These are phyloP conservation scores for Palythoa grandis DNA, from an alignment of 92 coral and sea anemone genomes.

Conservation along the genomic window DNA sequence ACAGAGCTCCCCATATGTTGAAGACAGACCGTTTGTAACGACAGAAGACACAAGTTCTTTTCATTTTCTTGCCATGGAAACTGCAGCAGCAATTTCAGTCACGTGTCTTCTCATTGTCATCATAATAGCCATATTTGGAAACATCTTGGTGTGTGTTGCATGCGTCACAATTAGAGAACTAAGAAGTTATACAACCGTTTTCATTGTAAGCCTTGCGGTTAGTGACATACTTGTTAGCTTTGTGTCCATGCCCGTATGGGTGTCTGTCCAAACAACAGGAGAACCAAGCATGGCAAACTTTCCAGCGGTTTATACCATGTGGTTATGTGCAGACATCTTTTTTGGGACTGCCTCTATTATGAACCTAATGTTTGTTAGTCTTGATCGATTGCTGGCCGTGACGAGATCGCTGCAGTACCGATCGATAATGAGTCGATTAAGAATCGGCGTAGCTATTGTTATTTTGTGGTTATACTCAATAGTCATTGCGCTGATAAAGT, in stretches of 20 bases:
- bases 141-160: conserved; percentile 74
- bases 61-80: not conserved
- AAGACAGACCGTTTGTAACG: not conserved
- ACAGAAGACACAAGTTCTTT: not conserved
- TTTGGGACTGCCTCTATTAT: conserved; percentile 73
- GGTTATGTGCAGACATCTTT: conserved; percentile 67
- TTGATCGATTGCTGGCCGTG: conserved; percentile 85
- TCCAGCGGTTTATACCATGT: conserved; percentile 62
- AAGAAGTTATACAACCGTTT: conserved; percentile 71
- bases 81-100: conserved; percentile 8
- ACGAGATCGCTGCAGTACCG: conserved; percentile 70
- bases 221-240: conserved; percentile 74
- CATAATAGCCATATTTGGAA: conserved; percentile 67
- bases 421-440: conserved; percentile 56
- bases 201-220: conserved; percentile 72
- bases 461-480: conserved; percentile 73
- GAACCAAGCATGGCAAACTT: conserved; percentile 45
- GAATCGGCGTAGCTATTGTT: conserved; percentile 60
- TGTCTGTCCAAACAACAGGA: conserved; percentile 62
- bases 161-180: conserved; percentile 74
- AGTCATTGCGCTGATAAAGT: conserved; percentile 53
- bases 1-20: not conserved
- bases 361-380: conserved; percentile 75
- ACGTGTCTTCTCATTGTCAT: conserved; percentile 61
- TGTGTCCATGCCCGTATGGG: conserved; percentile 71